A percentile compares a stretch with the other conserved stretches of the same genome.
Conservation (phyloP, 1,140 invertebrate genomes). For the Neuroterus valhalla region DNA sequence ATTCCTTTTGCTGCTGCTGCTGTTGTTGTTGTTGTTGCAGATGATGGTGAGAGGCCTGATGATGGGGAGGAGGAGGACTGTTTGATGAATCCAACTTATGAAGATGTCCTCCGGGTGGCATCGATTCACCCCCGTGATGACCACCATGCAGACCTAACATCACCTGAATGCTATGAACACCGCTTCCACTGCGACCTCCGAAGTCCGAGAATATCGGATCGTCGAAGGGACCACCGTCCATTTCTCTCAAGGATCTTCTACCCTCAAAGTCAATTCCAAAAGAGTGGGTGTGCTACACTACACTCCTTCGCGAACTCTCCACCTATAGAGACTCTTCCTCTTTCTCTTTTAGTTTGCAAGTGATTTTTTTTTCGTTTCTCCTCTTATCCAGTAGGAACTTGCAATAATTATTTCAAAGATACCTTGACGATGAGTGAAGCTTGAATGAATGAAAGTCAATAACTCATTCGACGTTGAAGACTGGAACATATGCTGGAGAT, state of each 20-base stretch:
- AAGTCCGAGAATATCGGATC: slow-evolving; percentile 86
- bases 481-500: no score
- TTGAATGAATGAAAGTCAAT: no score
- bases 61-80: slow-evolving; percentile 70
- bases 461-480: no score
- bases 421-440: no score
- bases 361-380: no score
- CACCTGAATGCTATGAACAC: slow-evolving; percentile 81
- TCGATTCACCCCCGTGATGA: slow-evolving; percentile 73
- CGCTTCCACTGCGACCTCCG: slow-evolving; percentile 76
- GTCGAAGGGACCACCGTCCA: slow-evolving; percentile 85
- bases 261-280: no score
- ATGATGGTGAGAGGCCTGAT: slow-evolving; percentile 67
- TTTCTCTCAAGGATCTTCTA: slow-evolving; percentile 53
- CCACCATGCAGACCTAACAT: slow-evolving; percentile 81
- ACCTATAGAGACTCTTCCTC: neutral
- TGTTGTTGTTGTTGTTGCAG: slow-evolving; percentile 64
- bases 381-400: no score
- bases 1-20: slow-evolving; percentile 69
- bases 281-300: no score
- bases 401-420: no score
- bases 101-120: slow-evolving; percentile 69
- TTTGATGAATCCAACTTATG: slow-evolving; percentile 76
- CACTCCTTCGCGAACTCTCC: neutral
- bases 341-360: no score